phyloP scores from a whole-genome alignment of 2,797 vertebrate species.

The Hephaestus fuliginosus region DNA sequence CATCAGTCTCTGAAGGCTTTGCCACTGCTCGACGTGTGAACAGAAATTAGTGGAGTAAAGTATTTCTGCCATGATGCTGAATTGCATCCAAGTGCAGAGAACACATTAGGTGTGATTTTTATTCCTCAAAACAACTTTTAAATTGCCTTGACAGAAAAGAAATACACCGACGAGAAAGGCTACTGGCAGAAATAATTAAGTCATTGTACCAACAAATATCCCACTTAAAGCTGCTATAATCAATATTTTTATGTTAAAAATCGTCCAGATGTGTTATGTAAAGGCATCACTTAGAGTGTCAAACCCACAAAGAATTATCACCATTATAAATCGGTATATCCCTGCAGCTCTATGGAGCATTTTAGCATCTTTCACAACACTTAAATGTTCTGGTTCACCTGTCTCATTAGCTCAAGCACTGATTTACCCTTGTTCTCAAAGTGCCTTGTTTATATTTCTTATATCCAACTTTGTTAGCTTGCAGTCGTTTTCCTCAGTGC shows the following conservation, averaged over 20 bases:
- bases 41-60: slow-evolving; percentile 3
- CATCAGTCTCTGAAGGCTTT: neutral
- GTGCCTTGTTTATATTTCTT: neutral
- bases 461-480: neutral
- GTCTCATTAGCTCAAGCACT: neutral
- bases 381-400: neutral
- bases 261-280: neutral
- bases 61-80: slow-evolving; percentile 4
- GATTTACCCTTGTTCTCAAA: neutral
- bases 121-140: neutral
- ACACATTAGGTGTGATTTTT: neutral
- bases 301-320: neutral
- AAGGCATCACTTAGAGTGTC: neutral
- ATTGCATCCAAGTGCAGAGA: neutral
- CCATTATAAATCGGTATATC: neutral
- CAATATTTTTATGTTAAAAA: neutral
- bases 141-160: neutral
- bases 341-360: neutral
- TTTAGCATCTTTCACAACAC: neutral
- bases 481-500: too few species aligned
- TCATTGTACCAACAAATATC: neutral
- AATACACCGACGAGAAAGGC: neutral
- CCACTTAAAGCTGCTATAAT: neutral
- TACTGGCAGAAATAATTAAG: neutral
- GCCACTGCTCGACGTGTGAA: neutral